A percentile compares a stretch with the other conserved stretches of the same genome.
Evolutionary conservation across 2,113 vertebrate species (phyloP).

Genomic region (Podarcis cretensis): DNA sequence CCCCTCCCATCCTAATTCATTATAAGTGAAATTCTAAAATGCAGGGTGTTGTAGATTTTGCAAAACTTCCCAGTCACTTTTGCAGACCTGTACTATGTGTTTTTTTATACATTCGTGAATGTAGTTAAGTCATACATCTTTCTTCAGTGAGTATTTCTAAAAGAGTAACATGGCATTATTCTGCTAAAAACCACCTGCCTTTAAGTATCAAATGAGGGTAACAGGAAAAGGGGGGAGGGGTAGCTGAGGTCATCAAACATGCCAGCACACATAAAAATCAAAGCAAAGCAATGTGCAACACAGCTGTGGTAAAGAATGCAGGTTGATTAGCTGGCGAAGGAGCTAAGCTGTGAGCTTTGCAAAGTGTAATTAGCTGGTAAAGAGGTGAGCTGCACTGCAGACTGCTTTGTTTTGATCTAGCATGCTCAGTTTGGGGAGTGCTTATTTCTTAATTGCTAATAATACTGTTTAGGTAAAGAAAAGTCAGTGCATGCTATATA

Average conservation of each 20-base stretch:
- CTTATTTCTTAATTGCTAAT: not conserved
- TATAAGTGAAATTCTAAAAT: constrained; percentile 28
- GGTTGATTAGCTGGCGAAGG: not conserved
- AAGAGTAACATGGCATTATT: constrained; percentile 12
- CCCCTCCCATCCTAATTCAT: constrained; percentile 34
- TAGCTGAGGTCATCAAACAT: not conserved
- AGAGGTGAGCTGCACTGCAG: not conserved
- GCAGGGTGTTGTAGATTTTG: constrained; percentile 9
- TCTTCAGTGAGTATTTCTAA: no score
- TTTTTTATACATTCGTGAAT: constrained; percentile 41
- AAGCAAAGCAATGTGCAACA: constrained; percentile 1
- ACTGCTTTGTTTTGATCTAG: not conserved
- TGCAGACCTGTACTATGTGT: constrained; percentile 22
- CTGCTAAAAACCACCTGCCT: not conserved
- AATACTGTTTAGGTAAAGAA: not conserved
- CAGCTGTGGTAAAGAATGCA: constrained; percentile 15
- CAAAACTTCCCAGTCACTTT: constrained; percentile 16
- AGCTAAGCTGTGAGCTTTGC: not conserved
- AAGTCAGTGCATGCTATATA: not conserved
- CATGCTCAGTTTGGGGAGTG: not conserved
- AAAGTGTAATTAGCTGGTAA: constrained; percentile 11
- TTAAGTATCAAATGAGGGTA: constrained; percentile 8
- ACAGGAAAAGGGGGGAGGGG: not conserved
- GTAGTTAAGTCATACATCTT: constrained; percentile 1
- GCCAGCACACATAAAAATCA: not conserved